Conservation (phyloP, 2,888 invertebrate species). For the Mesopsocus fuscifrons region DNA sequence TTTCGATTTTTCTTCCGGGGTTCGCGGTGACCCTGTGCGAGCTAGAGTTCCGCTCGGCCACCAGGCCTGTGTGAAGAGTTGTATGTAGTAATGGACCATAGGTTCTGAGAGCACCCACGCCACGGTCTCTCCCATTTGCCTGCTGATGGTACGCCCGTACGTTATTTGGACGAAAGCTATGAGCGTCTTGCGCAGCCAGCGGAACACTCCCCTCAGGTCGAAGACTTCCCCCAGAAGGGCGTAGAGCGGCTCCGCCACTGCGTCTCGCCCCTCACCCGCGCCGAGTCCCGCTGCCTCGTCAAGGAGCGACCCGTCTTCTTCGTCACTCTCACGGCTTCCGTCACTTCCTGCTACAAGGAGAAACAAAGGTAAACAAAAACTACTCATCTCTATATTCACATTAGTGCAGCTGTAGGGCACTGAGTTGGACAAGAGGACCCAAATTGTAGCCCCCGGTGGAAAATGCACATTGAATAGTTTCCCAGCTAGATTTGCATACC, state of each 20-base stretch:
- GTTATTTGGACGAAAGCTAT: conserved; percentile 84
- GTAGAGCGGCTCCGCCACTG: conserved; percentile 82
- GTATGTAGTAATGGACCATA: conserved; percentile 76
- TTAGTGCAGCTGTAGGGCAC: too few relatives aligned
- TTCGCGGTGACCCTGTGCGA: conserved; percentile 30
- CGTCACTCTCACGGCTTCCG: conserved; percentile 42
- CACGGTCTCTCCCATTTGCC: conserved; percentile 74
- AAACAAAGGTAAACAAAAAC: too few relatives aligned
- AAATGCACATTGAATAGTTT: too few relatives aligned
- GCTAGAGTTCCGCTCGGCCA: conserved; percentile 74
- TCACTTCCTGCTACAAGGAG: conserved; percentile 14
- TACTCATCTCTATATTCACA: too few relatives aligned
- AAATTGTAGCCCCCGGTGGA: too few relatives aligned
- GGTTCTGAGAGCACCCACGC: conserved; percentile 76
- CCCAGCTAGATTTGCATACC: too few relatives aligned
- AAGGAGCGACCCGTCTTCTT: conserved; percentile 64
- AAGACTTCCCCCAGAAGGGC: conserved; percentile 73
- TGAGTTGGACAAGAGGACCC: too few relatives aligned
- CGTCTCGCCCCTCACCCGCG: conserved; percentile 49
- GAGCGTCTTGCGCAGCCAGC: conserved; percentile 68
- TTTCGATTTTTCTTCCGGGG: conserved; percentile 37
- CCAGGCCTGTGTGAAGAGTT: conserved; percentile 64
- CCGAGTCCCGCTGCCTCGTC: conserved; percentile 33
- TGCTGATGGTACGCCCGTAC: conserved; percentile 81
- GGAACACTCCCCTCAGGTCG: conserved; percentile 74